phyloP scores from a whole-genome alignment of 2,113 vertebrate species.

The Myrmophylax atrothorax region DNA sequence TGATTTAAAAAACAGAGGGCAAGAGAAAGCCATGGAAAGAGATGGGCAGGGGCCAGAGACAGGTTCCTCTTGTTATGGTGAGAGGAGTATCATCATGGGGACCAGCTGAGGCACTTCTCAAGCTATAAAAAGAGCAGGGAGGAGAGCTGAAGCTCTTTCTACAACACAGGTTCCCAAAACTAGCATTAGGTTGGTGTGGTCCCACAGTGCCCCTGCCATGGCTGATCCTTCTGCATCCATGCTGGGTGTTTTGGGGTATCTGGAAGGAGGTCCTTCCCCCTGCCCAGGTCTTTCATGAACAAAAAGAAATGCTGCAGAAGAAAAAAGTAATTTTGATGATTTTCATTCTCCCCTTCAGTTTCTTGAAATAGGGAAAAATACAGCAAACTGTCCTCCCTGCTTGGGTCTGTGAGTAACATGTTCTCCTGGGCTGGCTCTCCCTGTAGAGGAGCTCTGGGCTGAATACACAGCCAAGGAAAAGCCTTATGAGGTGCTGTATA shows the following conservation, averaged over 20 bases:
- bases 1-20: neutral
- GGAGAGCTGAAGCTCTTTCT: neutral
- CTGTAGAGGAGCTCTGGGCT: neutral
- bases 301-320: neutral
- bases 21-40: neutral
- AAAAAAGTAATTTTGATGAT: neutral
- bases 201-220: neutral
- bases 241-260: neutral
- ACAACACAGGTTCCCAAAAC: neutral
- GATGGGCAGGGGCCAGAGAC: neutral
- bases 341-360: neutral
- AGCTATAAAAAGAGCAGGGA: neutral
- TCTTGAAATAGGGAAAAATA: neutral
- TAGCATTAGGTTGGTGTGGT: neutral
- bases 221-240: neutral
- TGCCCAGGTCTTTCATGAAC: neutral
- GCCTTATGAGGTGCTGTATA: neutral
- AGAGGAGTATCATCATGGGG: neutral
- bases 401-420: neutral
- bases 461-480: neutral
- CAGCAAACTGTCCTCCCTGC: neutral
- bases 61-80: accelerated
- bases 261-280: neutral
- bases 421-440: neutral
- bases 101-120: neutral